Base-by-base conservation (phyloP, 1,140 invertebrate species). In the Ceratosolen fusciceps region DNA sequence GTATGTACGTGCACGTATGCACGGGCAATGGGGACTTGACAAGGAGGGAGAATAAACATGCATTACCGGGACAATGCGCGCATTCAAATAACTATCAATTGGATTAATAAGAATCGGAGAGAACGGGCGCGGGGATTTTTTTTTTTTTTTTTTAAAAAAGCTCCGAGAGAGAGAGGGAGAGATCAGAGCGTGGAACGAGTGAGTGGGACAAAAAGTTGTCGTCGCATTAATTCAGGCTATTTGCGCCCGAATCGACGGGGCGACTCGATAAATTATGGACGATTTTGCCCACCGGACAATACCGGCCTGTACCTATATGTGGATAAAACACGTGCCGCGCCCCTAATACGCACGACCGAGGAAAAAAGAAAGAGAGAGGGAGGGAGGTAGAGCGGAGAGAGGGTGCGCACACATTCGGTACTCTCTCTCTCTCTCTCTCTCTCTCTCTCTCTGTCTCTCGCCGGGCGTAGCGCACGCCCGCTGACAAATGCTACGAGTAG, bases 361-460 rank as follows among this genome's bases (percentile, higher is more conserved):
- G 83, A 86, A 86, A 85, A 83, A 85, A 87, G 83, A 85, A 87
- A 83, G 84, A n/a, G n/a, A n/a, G n/a, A n/a, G n/a, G n/a, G n/a
- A n/a, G n/a, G n/a, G n/a, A n/a, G n/a, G n/a, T n/a, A n/a, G n/a
- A n/a, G n/a, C n/a, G n/a, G 16, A 84, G 80, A 85, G 70, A 76
- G 62, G 62, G 67, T 47, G 56, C 72, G 37, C 14, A 73, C 26
- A 56, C 54, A 8, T 19, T 24, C 54, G 24, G 7, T 52, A 12
- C 39, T 43, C 39, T 43, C 39, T 43, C 12, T 21, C 54, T 26
- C 49, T 24, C 54, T 56, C n/a, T 3, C 24, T 56, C 24, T 56
- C 54, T 56, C n/a, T 56, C 54, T 24, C 12, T 34, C 29, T 34
- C 43, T 47, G 8, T 47, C 43, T 47, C 43, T 47, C 43, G 7